Evolutionary conservation across 2,888 invertebrate species (phyloP).

Genomic region (Scaeva pyrastri): DNA sequence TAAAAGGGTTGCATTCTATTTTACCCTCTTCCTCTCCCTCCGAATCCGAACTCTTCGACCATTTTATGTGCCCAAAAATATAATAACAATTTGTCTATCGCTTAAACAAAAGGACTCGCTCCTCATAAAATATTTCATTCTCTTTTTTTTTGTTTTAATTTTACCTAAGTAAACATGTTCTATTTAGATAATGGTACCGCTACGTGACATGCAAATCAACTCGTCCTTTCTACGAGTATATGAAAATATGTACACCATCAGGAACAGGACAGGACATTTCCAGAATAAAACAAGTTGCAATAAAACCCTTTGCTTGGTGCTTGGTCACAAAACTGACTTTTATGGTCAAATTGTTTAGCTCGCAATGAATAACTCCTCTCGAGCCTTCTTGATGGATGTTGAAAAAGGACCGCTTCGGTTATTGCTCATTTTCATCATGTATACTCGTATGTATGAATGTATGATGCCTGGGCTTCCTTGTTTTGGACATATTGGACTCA

Average conservation of each 20-base stretch:
- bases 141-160: conserved; percentile 14
- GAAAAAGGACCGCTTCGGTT: not conserved
- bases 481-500: conserved; percentile 46
- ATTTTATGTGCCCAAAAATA: conserved; percentile 52
- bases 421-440: conserved; percentile 1
- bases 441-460: too few species aligned
- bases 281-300: conserved; percentile 13
- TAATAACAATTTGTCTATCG: conserved; percentile 67
- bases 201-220: conserved; percentile 69
- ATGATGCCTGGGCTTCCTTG: conserved; percentile 41
- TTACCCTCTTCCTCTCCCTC: not conserved
- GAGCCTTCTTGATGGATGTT: not conserved
- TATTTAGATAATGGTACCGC: conserved; percentile 59
- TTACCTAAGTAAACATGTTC: conserved; percentile 12
- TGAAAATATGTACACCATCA: too few species aligned
- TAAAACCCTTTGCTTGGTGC: conserved; percentile 29
- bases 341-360: conserved; percentile 33
- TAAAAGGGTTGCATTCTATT: conserved; percentile 53
- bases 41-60: not conserved
- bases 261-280: too few species aligned
- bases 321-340: conserved; percentile 40
- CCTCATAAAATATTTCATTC: conserved; percentile 14
- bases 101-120: conserved; percentile 59
- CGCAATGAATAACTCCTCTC: conserved; percentile 46
- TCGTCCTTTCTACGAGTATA: not conserved